Evolutionary conservation across 2,797 vertebrate species (phyloP), one percentile per base, ranked within the genome.

Genomic region (Galago senegalensis): DNA sequence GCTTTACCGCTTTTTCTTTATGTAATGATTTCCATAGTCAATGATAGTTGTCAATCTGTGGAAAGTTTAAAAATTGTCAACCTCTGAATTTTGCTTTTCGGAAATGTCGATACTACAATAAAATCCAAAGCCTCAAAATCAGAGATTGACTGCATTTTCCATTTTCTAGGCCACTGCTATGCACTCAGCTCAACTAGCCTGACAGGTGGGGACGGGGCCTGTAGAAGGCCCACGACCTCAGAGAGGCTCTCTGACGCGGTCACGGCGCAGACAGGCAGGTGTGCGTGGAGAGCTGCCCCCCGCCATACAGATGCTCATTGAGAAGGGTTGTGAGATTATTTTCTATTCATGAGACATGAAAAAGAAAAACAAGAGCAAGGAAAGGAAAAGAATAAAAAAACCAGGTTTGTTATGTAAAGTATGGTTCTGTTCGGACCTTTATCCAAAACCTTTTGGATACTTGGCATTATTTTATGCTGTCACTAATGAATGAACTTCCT

Each of bases 1-100:
- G 56, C 53, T 91, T 92, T 72, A 56, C 34, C 49, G 1, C 25
- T 60, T 67, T 79, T 83, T 85, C 61, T 83, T 65, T 76, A 34
- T 65, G 75, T 37, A 75, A 96, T 56, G 58, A 95, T 82, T 96
- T 89, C 46, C 31, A 75, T 5, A 80, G 63, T 40, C 61, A 43
- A 88, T 75, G 37, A 93, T 11, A 49, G 53, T 5, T 89, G n/a
- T 77, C 67, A 77, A 69, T 61, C 21, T 67, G 29, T 17, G 14
- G 43, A 49, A 92, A 85, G 43, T 40, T 69, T 73, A 60, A 86
- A 85, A 87, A 27, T 60, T n/a, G 17, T 46, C 80, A 77, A 5
- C 9, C 40, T 76, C 65, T 72, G 23, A 88, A 27, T 65, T 89
- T 76, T 31, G 17, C 13, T 69, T 81, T 83, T 58, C 40, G 5